These are phyloP conservation scores for Cheirogaleus major DNA, from an alignment of 2,797 vertebrate genomes.

Conservation along the genomic window DNA sequence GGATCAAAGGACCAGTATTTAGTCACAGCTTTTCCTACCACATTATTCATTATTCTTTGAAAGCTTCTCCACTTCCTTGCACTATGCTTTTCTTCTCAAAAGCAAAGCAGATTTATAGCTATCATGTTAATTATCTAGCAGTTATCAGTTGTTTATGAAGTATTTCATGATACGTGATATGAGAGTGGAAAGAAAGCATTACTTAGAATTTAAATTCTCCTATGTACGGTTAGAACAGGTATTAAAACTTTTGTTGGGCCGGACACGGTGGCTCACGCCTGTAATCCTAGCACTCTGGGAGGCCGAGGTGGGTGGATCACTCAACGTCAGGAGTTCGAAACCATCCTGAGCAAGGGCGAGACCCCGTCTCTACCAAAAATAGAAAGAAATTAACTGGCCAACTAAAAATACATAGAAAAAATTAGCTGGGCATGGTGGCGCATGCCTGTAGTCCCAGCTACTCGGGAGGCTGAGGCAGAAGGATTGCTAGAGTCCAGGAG, in stretches of 20 bases:
- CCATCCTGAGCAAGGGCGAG: no score
- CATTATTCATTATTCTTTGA: not conserved
- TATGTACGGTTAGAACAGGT: not conserved
- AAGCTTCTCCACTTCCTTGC: not conserved
- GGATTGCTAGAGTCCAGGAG: no score
- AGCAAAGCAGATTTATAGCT: not conserved
- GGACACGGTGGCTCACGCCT: no score
- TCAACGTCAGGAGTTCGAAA: no score
- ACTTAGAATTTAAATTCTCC: not conserved
- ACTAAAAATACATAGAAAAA: no score
- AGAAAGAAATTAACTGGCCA: no score
- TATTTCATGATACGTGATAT: not conserved
- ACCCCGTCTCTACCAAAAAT: no score
- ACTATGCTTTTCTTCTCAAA: not conserved
- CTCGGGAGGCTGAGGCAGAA: no score
- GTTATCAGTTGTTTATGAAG: not conserved
- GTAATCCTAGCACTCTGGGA: no score
- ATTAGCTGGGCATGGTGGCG: no score
- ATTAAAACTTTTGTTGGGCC: not conserved
- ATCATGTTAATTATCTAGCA: not conserved
- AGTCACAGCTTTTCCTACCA: not conserved
- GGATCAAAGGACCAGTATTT: not conserved
- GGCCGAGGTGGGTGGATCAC: no score
- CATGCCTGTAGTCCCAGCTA: no score
- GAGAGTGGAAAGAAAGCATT: slow-evolving; percentile 17